Evolutionary conservation across 1,140 invertebrate species (phyloP).

Genomic region (Drosophila ohnishii): DNA sequence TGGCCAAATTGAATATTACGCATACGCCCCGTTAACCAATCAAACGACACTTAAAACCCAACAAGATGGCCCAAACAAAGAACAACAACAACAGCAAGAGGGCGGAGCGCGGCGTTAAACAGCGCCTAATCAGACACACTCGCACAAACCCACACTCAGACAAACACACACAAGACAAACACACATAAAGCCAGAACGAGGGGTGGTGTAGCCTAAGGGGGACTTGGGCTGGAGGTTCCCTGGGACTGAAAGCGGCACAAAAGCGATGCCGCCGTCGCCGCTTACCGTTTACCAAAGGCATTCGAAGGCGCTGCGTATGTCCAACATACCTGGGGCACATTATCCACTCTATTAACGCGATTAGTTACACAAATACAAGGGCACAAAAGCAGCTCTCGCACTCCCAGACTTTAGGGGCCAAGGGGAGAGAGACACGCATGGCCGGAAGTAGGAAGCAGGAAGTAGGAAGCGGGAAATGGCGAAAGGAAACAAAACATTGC

Average conservation of each 20-base stretch:
- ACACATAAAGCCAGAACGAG: constrained; percentile 5
- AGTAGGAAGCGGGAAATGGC: constrained; percentile 68
- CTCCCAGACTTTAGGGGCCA: constrained; percentile 9
- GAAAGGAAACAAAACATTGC: constrained; percentile 76
- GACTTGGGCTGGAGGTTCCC: background rate
- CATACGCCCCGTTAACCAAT: constrained; percentile 63
- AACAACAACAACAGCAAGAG: constrained; percentile 32
- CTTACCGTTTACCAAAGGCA: constrained; percentile 57
- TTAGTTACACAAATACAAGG: constrained; percentile 82
- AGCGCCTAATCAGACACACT: constrained; percentile 61
- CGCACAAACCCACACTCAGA: constrained; percentile 14
- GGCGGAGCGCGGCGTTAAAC: constrained; percentile 27
- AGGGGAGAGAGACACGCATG: constrained; percentile 39
- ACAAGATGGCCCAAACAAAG: constrained; percentile 15
- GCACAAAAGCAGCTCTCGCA: constrained; percentile 53
- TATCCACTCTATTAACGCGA: constrained; percentile 82
- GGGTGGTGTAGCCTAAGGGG: background rate
- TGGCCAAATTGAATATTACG: constrained; percentile 72
- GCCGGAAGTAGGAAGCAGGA: constrained; percentile 56
- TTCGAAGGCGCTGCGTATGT: constrained; percentile 41
- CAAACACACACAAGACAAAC: constrained; percentile 3
- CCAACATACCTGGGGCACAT: constrained; percentile 78
- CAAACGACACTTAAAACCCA: constrained; percentile 57
- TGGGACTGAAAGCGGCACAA: constrained; percentile 23
- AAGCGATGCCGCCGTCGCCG: constrained; percentile 27